These are phyloP conservation scores for Zophobas atratus DNA, from an alignment of 1,140 invertebrate genomes.

Conservation along the genomic window DNA sequence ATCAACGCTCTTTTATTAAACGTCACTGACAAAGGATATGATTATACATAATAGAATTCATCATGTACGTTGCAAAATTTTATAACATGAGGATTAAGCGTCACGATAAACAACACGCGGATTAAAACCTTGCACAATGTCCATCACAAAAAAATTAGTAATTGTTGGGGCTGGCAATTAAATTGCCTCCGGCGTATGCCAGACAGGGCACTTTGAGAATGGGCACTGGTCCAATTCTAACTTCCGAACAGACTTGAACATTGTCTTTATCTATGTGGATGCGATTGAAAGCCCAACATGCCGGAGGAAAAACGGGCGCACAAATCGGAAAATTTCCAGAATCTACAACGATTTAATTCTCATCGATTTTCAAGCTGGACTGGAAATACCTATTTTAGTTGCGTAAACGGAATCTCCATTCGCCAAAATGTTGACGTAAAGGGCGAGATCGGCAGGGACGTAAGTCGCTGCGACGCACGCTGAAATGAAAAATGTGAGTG, in stretches of 20 bases:
- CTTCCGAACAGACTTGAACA: slow-evolving; percentile 52
- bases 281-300: slow-evolving; percentile 54
- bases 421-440: slow-evolving; percentile 45
- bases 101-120: not conserved
- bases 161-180: slow-evolving; percentile 40
- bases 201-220: slow-evolving; percentile 55
- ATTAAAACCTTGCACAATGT: too few relatives aligned
- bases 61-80: too few relatives aligned
- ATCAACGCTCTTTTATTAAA: too few relatives aligned
- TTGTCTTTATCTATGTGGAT: slow-evolving; percentile 46
- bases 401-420: slow-evolving; percentile 51
- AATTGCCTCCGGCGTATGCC: slow-evolving; percentile 44
- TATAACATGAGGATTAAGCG: not conserved
- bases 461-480: slow-evolving; percentile 46
- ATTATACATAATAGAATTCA: too few relatives aligned
- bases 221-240: slow-evolving; percentile 51
- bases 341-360: slow-evolving; percentile 53
- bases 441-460: slow-evolving; percentile 45
- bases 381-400: slow-evolving; percentile 51
- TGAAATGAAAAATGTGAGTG: slow-evolving; percentile 18
- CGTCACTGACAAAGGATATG: too few relatives aligned
- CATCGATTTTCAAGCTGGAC: slow-evolving; percentile 5
- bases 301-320: slow-evolving; percentile 38
- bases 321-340: slow-evolving; percentile 53
- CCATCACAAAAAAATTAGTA: slow-evolving; percentile 24